Percentiles rank a stretch among this genome's conserved stretches.
Conservation (phyloP, 2,113 vertebrate species). For the Pterocles gutturalis region DNA sequence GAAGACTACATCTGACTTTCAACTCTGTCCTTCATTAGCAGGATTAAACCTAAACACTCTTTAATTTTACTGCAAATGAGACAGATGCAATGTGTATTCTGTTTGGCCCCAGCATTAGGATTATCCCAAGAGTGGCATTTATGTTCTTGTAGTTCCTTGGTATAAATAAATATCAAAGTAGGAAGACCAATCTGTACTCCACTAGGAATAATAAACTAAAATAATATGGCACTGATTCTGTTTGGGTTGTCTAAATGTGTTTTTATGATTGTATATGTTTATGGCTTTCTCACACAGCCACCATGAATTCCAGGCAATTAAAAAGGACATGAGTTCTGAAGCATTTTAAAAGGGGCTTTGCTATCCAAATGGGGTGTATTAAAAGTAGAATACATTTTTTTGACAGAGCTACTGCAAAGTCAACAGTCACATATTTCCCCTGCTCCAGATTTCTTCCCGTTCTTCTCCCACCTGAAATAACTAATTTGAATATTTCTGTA, state of each 20-base stretch:
- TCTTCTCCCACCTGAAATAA: conserved; percentile 15
- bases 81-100: conserved; percentile 68
- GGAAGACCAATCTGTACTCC: conserved; percentile 76
- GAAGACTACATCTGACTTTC: conserved; percentile 75
- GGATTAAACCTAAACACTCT: conserved; percentile 62
- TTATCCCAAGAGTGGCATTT: conserved; percentile 82
- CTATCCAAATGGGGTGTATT: conserved; percentile 60
- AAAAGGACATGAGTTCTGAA: conserved; percentile 73
- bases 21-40: conserved; percentile 75
- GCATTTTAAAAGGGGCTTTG: conserved; percentile 70
- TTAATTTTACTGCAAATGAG: conserved; percentile 76
- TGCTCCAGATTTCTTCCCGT: conserved; percentile 6
- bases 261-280: conserved; percentile 83
- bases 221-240: conserved; percentile 83
- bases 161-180: conserved; percentile 84
- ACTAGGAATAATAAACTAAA: conserved; percentile 83
- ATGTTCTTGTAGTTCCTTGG: conserved; percentile 75
- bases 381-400: conserved; percentile 56
- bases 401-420: conserved; percentile 8
- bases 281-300: conserved; percentile 76
- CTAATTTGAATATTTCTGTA: conserved; percentile 6
- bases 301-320: conserved; percentile 82
- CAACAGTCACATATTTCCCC: conserved; percentile 7
- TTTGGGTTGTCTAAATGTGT: conserved; percentile 79
- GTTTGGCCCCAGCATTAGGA: conserved; percentile 60